phyloP scores from a whole-genome alignment of 2,888 invertebrate genomes.

The Eristalis intricaria region DNA sequence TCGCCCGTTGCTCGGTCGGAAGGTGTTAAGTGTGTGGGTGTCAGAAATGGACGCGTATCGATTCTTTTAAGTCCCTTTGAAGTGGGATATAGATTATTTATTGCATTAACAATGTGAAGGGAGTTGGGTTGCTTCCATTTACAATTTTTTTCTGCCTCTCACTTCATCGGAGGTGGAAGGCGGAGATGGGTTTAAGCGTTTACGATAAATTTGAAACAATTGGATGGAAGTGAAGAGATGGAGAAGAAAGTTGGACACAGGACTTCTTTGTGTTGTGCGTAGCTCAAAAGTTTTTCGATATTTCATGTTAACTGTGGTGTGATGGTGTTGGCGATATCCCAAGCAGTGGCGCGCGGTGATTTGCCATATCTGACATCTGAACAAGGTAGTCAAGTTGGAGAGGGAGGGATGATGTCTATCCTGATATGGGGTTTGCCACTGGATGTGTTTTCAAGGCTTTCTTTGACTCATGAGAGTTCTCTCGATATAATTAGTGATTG shows the following conservation, averaged over 20 bases:
- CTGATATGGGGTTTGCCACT: conserved; percentile 7
- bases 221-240: conserved; percentile 2
- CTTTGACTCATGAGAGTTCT: background rate
- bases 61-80: conserved; percentile 58
- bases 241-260: conserved; percentile 6
- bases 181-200: conserved; percentile 48
- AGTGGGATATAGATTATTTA: conserved; percentile 66
- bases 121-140: background rate
- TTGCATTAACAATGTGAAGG: conserved; percentile 42
- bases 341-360: conserved; percentile 25
- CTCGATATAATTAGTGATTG: background rate
- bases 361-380: conserved; percentile 58
- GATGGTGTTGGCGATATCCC: conserved; percentile 4
- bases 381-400: conserved; percentile 25
- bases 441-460: background rate
- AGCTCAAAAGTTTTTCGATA: conserved; percentile 42
- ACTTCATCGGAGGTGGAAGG: background rate
- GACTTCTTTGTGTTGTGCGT: conserved; percentile 10
- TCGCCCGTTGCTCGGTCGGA: background rate
- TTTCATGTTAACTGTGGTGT: conserved; percentile 46
- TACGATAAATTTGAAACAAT: conserved; percentile 57
- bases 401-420: conserved; percentile 38
- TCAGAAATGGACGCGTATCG: conserved; percentile 51
- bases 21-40: conserved; percentile 49
- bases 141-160: background rate